Evolutionary conservation across 2,888 invertebrate species (phyloP).

Genomic region (Bedellia somnulentella): DNA sequence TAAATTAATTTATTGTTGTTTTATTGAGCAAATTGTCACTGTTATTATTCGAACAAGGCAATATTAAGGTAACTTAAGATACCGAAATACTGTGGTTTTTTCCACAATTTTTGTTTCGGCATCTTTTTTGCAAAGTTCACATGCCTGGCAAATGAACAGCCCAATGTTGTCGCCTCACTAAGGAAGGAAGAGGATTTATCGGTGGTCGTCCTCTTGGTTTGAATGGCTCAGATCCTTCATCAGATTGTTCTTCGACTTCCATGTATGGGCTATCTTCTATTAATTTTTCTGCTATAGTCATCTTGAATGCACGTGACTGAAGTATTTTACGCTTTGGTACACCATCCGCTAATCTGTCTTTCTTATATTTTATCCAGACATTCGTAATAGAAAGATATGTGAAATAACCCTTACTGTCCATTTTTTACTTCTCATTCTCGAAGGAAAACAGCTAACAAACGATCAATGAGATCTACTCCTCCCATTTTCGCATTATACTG

Average conservation of each 20-base stretch:
- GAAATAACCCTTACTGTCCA: constrained; percentile 11
- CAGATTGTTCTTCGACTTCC: not conserved
- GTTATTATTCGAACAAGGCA: too few relatives aligned
- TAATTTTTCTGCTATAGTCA: not conserved
- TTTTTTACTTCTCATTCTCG: constrained; percentile 8
- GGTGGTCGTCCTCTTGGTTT: not conserved
- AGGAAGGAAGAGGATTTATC: not conserved
- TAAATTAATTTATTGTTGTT: too few relatives aligned
- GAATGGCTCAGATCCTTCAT: not conserved
- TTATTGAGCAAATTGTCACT: too few relatives aligned
- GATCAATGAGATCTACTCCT: constrained; percentile 11
- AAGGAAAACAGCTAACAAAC: constrained; percentile 11
- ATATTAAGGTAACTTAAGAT: too few relatives aligned
- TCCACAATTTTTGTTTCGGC: not conserved
- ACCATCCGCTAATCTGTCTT: not conserved
- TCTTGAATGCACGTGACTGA: not conserved
- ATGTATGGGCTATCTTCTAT: not conserved
- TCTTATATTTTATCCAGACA: constrained; percentile 10
- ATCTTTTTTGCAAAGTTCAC: not conserved
- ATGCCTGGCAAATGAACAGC: not conserved
- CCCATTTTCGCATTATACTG: constrained; percentile 11
- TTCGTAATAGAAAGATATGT: constrained; percentile 11
- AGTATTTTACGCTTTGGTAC: not conserved
- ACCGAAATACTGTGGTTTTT: not conserved
- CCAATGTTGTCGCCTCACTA: not conserved